A percentile compares a stretch with the other conserved stretches of the same genome.
phyloP scores from a whole-genome alignment of 2,888 invertebrate genomes.

The Chesias legatella region DNA sequence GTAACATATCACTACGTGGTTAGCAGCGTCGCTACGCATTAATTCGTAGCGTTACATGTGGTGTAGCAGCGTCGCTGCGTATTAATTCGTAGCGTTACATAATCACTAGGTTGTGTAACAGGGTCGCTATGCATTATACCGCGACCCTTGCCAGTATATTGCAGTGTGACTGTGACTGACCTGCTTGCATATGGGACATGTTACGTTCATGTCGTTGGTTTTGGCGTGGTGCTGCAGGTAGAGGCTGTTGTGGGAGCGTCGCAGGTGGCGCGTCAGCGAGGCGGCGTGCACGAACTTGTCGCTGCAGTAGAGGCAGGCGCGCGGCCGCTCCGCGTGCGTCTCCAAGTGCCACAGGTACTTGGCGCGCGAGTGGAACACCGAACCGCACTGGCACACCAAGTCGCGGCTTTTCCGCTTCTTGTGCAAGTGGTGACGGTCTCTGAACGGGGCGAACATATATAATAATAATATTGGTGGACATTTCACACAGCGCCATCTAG shows the following conservation, averaged over 20 bases:
- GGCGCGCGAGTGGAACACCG: constrained; percentile 90
- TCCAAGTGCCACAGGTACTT: constrained; percentile 93
- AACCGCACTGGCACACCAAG: constrained; percentile 89
- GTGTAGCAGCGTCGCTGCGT: too few relatives aligned
- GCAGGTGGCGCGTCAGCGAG: constrained; percentile 90
- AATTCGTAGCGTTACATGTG: too few relatives aligned
- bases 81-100: too few relatives aligned
- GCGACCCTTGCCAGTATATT: too few relatives aligned
- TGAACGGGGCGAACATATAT: constrained; percentile 25
- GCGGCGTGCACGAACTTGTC: constrained; percentile 93
- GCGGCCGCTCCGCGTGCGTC: constrained; percentile 87
- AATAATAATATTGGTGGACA: too few relatives aligned
- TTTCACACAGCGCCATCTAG: too few relatives aligned
- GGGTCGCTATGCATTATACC: too few relatives aligned
- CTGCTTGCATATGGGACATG: constrained; percentile 88
- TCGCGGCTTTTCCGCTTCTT: constrained; percentile 85
- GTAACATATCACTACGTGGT: too few relatives aligned
- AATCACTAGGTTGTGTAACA: too few relatives aligned
- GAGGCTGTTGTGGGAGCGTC: constrained; percentile 88
- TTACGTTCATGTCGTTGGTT: constrained; percentile 85
- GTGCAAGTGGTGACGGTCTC: constrained; percentile 87
- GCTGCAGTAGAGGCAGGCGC: constrained; percentile 91
- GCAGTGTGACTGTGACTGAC: constrained; percentile 27
- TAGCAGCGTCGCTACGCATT: too few relatives aligned
- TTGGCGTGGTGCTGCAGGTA: constrained; percentile 82